phyloP scores from a whole-genome alignment of 92 coral and sea anemone genomes.

The Umimayanthus kanabou region DNA sequence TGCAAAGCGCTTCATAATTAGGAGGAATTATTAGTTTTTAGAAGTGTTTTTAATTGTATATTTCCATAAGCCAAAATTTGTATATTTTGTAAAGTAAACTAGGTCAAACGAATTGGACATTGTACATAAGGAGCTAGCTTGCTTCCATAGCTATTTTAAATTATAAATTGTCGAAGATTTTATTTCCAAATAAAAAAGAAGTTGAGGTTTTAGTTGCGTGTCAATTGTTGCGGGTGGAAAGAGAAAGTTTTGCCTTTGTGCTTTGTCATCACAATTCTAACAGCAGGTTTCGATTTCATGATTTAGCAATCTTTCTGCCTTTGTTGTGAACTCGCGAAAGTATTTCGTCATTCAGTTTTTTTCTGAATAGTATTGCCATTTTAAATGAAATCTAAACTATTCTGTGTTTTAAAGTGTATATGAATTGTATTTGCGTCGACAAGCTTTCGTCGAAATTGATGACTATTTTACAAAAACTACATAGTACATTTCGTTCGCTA shows the following conservation, averaged over 20 bases:
- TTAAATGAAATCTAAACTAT: not conserved
- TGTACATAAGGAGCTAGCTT: constrained; percentile 34
- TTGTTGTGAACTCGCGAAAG: not conserved
- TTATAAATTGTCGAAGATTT: constrained; percentile 33
- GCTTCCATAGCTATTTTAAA: constrained; percentile 40
- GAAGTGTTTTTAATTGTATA: constrained; percentile 27
- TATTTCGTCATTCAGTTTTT: not conserved
- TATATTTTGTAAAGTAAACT: constrained; percentile 35
- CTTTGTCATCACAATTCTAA: not conserved
- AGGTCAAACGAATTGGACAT: constrained; percentile 23
- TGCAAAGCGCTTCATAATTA: not conserved
- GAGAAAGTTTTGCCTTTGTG: constrained; percentile 20
- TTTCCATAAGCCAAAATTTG: constrained; percentile 29
- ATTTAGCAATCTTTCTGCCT: not conserved
- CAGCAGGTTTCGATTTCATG: not conserved
- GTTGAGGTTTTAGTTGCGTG: constrained; percentile 26
- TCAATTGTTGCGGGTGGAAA: constrained; percentile 16
- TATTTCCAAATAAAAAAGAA: constrained; percentile 33
- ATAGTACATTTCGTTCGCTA: not conserved
- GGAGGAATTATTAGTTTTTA: constrained; percentile 14
- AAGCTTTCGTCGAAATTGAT: not conserved
- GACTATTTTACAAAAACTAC: not conserved
- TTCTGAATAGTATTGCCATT: not conserved
- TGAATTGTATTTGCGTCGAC: not conserved
- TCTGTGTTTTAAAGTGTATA: not conserved